Conservation (phyloP, 2,797 vertebrate genomes). For the Sebastes glaucus region DNA sequence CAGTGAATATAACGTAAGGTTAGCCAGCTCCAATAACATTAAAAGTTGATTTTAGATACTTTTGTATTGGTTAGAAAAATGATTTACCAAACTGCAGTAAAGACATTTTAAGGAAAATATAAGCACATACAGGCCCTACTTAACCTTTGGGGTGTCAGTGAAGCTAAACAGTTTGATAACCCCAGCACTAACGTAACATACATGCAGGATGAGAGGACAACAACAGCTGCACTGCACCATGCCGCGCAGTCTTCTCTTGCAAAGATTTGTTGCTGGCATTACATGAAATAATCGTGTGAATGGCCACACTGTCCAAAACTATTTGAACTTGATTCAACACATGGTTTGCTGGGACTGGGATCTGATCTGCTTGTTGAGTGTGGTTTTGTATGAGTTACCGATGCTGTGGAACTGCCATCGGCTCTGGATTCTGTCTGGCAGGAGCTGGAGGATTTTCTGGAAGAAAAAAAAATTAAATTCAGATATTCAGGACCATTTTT, state of each 20-base stretch:
- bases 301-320: no score
- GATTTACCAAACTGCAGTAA: no score
- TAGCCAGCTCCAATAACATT: background rate
- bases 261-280: no score
- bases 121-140: no score
- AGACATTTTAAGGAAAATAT: no score
- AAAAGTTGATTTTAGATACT: background rate
- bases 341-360: background rate
- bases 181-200: no score
- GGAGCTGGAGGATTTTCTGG: conserved; percentile 98
- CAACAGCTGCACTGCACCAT: no score
- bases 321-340: background rate
- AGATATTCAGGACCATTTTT: background rate
- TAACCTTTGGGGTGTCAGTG: no score
- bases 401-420: conserved; percentile 99
- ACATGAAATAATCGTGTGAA: no score
- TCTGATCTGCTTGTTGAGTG: background rate
- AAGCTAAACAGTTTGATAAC: no score
- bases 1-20: background rate
- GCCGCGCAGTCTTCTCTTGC: no score
- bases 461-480: background rate
- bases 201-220: no score
- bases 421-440: conserved; percentile 96
- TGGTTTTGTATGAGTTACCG: conserved; percentile 76
- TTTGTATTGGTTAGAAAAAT: background rate